Percentiles rank a stretch among this genome's conserved stretches.
Conservation (phyloP, 2,888 invertebrate species). For the Eilema griseolum region DNA sequence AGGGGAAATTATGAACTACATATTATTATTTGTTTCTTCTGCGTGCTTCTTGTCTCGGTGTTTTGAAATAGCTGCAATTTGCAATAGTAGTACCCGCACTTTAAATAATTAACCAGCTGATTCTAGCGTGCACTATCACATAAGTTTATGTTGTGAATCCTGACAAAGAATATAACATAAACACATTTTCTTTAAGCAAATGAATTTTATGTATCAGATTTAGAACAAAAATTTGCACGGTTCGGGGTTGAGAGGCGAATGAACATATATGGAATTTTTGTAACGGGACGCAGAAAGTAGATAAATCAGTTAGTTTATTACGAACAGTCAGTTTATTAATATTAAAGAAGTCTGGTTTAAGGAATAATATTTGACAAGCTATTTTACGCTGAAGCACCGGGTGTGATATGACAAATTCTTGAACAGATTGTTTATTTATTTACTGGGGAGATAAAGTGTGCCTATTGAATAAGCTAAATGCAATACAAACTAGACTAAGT, state of each 20-base stretch:
- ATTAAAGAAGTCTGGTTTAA: neutral
- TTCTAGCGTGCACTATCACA: neutral
- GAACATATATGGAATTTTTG: no score
- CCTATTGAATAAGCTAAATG: conserved; percentile 36
- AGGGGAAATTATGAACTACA: neutral
- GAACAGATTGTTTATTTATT: conserved; percentile 23
- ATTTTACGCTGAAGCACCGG: neutral
- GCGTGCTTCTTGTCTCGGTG: neutral
- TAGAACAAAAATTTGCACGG: no score
- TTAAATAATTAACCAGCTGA: neutral
- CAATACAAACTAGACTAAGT: conserved; percentile 30
- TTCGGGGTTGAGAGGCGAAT: no score
- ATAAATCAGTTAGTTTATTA: no score
- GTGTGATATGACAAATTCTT: conserved; percentile 12
- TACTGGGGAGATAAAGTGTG: conserved; percentile 34
- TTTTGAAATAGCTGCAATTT: neutral
- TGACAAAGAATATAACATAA: no score
- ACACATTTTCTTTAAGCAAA: no score
- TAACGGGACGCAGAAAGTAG: no score
- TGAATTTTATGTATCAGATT: no score
- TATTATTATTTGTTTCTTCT: neutral
- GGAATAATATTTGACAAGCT: neutral
- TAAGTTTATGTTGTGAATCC: neutral
- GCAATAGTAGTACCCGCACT: no score
- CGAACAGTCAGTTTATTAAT: no score